Evolutionary conservation across 1,140 invertebrate species (phyloP), one percentile per base, ranked within the genome.

Genomic region (Potamilus streckersoni): DNA sequence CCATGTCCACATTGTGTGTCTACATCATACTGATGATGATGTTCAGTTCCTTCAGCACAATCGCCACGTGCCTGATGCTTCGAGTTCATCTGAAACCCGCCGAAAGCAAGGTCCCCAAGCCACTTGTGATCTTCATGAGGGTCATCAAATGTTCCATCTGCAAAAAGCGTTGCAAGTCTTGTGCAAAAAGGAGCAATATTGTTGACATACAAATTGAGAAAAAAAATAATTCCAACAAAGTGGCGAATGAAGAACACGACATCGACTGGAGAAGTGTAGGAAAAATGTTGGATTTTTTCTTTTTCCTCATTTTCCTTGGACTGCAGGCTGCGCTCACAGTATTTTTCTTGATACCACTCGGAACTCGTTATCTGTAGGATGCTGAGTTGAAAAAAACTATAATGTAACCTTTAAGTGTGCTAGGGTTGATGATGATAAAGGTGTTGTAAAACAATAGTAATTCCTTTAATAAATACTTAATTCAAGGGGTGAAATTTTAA

Each of bases 251-350:
- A 31, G 27, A 31, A 31, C 58, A 59, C 3, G 69, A 77, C 68
- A 66, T 77, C 12, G 38, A 72, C 57, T 77, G 75, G 75, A 38
- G 58, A 19, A 31, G 27, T 2, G 69, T 77, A 6, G 75, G 56
- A 20, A 63, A 70, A 19, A n/a, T 71, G 59, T 57, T 77, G 13
- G 75, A 77, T 58, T 72, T 60, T 19, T 77, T 77, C 69, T 77
- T 77, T 63, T 77, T 77, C 57, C 17, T 77, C 13, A 16, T 60
- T 8, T 77, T 77, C 27, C 31, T 77, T 12, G 75, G 23, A 17
- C 20, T 38, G 0, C 75, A 77, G 27, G 19, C 63, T 6, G 57
- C 64, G 8, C 69, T 77, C 4, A 77, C 69, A 0, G 23, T 77
- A 20, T 66, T 77, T 23, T 77, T 77, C 31, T 16, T 77, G 14